A percentile compares a stretch with the other conserved stretches of the same genome.
Conservation (phyloP, 1,140 invertebrate species). For the Monomorium pharaonis region DNA sequence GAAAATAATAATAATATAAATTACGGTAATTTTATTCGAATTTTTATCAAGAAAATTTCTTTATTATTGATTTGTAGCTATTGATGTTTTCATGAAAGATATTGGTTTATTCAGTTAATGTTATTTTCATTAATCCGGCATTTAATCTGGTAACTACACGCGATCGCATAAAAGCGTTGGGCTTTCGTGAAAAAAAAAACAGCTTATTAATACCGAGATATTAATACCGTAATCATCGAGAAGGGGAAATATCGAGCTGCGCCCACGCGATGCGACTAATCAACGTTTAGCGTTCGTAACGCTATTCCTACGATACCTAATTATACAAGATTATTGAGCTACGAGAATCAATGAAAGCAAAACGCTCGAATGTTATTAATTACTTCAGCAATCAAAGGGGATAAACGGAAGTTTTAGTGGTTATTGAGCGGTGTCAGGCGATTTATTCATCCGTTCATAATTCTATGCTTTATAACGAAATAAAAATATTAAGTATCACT, state of each 20-base stretch:
- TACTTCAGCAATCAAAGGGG: background rate
- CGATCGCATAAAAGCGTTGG: background rate
- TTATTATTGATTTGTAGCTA: background rate
- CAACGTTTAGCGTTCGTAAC: background rate
- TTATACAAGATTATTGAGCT: slow-evolving; percentile 1
- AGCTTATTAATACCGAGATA: slow-evolving; percentile 34
- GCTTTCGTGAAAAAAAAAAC: slow-evolving; percentile 2
- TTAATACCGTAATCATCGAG: slow-evolving; percentile 29
- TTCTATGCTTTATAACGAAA: background rate
- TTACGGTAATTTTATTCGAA: too few relatives aligned
- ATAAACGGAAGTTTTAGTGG: background rate
- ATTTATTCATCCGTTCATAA: background rate
- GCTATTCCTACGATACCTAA: background rate
- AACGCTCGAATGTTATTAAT: background rate
- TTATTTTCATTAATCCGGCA: background rate
- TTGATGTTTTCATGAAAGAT: background rate
- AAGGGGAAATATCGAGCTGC: slow-evolving; percentile 37
- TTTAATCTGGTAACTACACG: background rate
- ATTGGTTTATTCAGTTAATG: background rate
- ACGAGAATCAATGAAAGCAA: slow-evolving; percentile 2
- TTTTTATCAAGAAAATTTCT: background rate
- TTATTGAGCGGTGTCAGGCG: background rate
- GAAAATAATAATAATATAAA: too few relatives aligned
- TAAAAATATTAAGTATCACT: too few relatives aligned
- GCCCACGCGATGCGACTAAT: slow-evolving; percentile 27